These are phyloP conservation scores for Takifugu bimaculatus DNA, from an alignment of 2,113 vertebrate species.

Conservation along the genomic window DNA sequence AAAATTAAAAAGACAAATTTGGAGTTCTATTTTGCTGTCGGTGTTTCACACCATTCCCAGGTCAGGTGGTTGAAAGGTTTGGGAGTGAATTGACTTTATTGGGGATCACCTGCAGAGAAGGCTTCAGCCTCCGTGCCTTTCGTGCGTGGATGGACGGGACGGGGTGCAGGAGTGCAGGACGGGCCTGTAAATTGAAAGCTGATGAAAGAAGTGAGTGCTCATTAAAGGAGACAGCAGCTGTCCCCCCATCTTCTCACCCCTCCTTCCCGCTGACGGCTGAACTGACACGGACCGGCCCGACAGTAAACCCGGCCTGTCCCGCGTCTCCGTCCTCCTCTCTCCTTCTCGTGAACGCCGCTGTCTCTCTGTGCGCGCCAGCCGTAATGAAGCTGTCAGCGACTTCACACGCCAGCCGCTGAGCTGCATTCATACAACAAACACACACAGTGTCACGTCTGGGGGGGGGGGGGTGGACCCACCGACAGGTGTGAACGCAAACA, in stretches of 20 bases:
- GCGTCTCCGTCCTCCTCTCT: constrained; percentile 34
- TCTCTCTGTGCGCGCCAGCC: constrained; percentile 49
- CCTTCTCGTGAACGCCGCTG: constrained; percentile 49
- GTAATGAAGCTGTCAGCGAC: constrained; percentile 66
- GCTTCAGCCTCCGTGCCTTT: background rate
- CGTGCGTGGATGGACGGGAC: constrained; percentile 4
- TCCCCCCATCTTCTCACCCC: background rate
- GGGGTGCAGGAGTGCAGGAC: constrained; percentile 30
- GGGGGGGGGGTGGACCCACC: constrained; percentile 7
- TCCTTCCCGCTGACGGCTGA: constrained; percentile 14
- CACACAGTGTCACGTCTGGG: constrained; percentile 21
- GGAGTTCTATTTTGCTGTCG: constrained; percentile 21
- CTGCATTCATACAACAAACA: constrained; percentile 30
- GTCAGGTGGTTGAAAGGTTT: constrained; percentile 30
- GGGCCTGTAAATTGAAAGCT: constrained; percentile 58
- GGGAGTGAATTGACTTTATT: constrained; percentile 48
- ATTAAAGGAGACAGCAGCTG: constrained; percentile 59
- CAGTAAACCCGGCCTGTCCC: constrained; percentile 48
- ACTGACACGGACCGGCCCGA: constrained; percentile 21
- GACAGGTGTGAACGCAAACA: constrained; percentile 32
- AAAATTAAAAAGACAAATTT: background rate
- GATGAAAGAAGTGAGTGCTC: constrained; percentile 54
- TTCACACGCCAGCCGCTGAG: constrained; percentile 54
- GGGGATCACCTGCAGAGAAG: constrained; percentile 21
- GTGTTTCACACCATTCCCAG: constrained; percentile 19